Percentiles rank a stretch among this genome's conserved stretches.
Conservation (phyloP, 53 echinoderm and acorn worm species). For the Stichopus horrens region DNA sequence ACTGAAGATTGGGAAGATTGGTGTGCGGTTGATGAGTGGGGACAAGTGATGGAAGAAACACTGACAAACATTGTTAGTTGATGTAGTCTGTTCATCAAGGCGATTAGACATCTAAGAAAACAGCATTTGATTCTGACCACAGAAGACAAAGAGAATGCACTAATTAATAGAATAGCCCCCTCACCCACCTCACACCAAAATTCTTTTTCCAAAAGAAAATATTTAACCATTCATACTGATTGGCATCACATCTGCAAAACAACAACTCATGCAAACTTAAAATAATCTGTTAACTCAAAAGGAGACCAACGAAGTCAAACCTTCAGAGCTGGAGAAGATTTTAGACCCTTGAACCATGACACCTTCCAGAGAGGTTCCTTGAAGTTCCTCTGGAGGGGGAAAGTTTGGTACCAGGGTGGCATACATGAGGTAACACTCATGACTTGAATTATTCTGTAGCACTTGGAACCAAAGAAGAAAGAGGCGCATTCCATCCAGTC, state of each 20-base stretch:
- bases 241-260: not conserved
- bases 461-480: slow-evolving; percentile 97
- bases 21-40: too few relatives aligned
- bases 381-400: slow-evolving; percentile 68
- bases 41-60: too few relatives aligned
- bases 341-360: slow-evolving; percentile 62
- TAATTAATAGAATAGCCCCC: too few relatives aligned
- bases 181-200: too few relatives aligned
- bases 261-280: not conserved
- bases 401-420: slow-evolving; percentile 92
- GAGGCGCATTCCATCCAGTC: slow-evolving; percentile 91
- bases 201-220: not conserved
- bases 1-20: too few relatives aligned
- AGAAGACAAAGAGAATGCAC: too few relatives aligned
- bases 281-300: not conserved
- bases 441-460: slow-evolving; percentile 82
- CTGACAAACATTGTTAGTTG: too few relatives aligned
- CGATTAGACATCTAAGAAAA: too few relatives aligned
- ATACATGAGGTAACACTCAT: slow-evolving; percentile 96
- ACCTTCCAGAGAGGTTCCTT: slow-evolving; percentile 73
- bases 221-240: not conserved
- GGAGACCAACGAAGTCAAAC: not conserved
- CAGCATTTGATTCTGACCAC: too few relatives aligned
- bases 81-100: too few relatives aligned
- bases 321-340: slow-evolving; percentile 10